Base-by-base conservation (phyloP, 2,797 vertebrate species). In the Scyliorhinus canicula region DNA sequence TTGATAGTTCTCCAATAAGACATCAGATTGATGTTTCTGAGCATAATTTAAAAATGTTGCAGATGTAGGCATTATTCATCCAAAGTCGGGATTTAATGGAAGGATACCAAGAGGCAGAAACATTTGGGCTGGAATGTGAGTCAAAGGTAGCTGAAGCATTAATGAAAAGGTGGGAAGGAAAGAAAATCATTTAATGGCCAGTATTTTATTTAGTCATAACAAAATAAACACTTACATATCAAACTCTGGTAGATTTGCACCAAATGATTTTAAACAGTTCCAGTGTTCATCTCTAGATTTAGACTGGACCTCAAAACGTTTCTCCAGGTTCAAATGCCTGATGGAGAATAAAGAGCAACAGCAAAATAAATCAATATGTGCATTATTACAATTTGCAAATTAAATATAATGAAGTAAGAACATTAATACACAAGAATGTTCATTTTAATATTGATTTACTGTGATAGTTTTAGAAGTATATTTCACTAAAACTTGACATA, bases 321-420 rank as follows among this genome's bases (percentile, higher is more conserved):
- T 98, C 97, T 99, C 98, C 86, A 98, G 97, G 71, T 95, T 96
- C 95, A 95, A 96, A 96, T 98, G 98, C 96, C 99, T 99, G 95
- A 24, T 96, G 82, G 31, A 60, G 35, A 96, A 0, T 95, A 86
- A 44, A 26, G 3, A 3, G 31, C 93, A 96, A 93, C 1, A 95
- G 60, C 44, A 44, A 44, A 93, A 44, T 93, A n/a, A 91, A 40
- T 65, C 14, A 12, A 71, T n/a, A 14, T 47, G 50, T 31, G 47
- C 47, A 50, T n/a, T 19, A 7, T n/a, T 52, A 35, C 35, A 94
- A 74, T 31, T 31, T 69, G 40, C 44, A 71, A 69, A n/a, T 93
- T 67, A 67, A 93, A 47, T 9, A 93, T 67, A 47, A 47, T 26
- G 90, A 93, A 63, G 65, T 57, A 31, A 5, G 31, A 35, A 74